Evolutionary conservation across 1,140 invertebrate species (phyloP).

Genomic region (Thaumatotibia leucotreta): DNA sequence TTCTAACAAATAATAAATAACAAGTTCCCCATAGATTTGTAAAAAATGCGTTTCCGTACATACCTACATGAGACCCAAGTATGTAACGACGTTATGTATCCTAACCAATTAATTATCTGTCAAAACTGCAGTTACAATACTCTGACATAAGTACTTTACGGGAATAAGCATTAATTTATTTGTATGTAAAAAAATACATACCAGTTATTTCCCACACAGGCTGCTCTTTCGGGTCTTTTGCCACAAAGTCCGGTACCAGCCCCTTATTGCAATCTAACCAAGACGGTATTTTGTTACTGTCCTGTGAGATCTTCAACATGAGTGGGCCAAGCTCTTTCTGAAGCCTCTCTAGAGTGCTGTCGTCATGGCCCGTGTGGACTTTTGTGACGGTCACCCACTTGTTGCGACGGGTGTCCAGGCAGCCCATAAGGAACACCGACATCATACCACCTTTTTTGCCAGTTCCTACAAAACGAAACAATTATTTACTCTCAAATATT

Average conservation of each 20-base stretch:
- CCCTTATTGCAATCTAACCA: conserved; percentile 91
- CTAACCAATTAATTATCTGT: no score
- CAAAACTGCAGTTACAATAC: no score
- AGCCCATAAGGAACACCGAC: conserved; percentile 96
- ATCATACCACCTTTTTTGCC: conserved; percentile 95
- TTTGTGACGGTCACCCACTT: conserved; percentile 93
- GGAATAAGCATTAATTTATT: no score
- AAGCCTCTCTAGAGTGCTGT: conserved; percentile 86
- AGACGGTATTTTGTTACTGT: conserved; percentile 81
- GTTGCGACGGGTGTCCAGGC: conserved; percentile 82
- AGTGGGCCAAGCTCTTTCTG: conserved; percentile 82
- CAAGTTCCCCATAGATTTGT: no score
- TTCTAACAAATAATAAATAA: no score
- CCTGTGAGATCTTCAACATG: conserved; percentile 87
- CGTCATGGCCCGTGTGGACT: conserved; percentile 91
- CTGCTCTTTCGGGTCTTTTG: conserved; percentile 87
- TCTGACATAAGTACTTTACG: no score
- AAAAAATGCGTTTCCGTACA: no score
- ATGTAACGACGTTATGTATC: no score
- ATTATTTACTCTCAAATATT: no score
- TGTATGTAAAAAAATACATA: conserved; percentile 24
- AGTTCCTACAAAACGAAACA: conserved; percentile 74
- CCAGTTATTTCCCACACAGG: conserved; percentile 96
- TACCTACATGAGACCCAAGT: no score
- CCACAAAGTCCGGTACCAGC: conserved; percentile 93